Base-by-base conservation (phyloP, 1,140 invertebrate species). In the Teleogryllus occipitalis region DNA sequence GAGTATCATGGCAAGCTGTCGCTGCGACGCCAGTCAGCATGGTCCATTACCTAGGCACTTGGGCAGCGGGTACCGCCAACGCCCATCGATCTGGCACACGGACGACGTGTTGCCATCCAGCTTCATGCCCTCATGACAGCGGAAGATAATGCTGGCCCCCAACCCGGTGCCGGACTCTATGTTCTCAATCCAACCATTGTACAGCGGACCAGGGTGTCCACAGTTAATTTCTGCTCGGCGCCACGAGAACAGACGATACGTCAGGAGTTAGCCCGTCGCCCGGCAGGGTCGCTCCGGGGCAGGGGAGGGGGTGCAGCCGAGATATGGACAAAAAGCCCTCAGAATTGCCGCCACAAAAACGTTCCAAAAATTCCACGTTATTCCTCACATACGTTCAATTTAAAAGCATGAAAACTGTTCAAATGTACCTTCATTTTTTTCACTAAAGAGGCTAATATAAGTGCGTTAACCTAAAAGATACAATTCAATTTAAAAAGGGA, bases 171-270 rank as follows among this genome's bases (percentile, higher is more conserved):
- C 95, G 15, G 91, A 90, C 82, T 96, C 94, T 77, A 95, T 94
- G 83, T 97, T 97, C 86, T 98, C 96, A 79, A 99, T 89, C 93
- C 96, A 98, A 8, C 97, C 97, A 85, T 99, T 98, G 89, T 94
- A 95, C 1, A 99, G 88, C 27, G 92, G 89, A 7, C 96, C 96
- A 0, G 96, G 96, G 82, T 93, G 91, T 4, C 96, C 95, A 86
- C 97, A 99, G 87, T 98, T 95, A 83, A 99, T 98, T 88, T 98
- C 97, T 94, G 75, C 47, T 74, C 21, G 48, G 27, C 75, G 79
- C 18, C 47, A 80, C 76, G 48, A 77, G 48, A 76, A 80, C 79
- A 80, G 79, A 80, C 75, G 49, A 80, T 80, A 80, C 79, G 75
- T 39, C 54, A 65, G 10, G 54, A 39, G 54, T 65, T 65, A 65